These are phyloP conservation scores for Rhea pennata DNA, from an alignment of 2,113 vertebrate species.

Conservation along the genomic window DNA sequence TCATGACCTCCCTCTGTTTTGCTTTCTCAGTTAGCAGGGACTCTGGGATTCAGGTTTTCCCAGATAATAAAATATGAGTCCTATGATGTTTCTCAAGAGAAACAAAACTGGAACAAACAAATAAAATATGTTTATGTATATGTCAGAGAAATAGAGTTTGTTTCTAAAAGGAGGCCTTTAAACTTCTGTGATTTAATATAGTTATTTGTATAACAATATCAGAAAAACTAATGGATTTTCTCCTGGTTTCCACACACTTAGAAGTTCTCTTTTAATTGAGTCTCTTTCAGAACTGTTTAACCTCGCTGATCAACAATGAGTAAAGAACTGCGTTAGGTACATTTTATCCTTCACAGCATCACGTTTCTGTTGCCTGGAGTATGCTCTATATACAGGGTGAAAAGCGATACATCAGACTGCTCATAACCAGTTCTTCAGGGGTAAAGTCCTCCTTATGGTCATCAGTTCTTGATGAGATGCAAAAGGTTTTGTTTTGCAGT, in stretches of 20 bases:
- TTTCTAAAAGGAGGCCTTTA: neutral
- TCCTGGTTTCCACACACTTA: neutral
- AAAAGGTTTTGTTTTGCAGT: neutral
- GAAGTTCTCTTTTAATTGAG: neutral
- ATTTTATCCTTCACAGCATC: neutral
- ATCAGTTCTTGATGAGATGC: neutral
- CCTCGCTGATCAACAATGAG: neutral
- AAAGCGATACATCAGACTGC: neutral
- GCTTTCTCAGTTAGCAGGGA: neutral
- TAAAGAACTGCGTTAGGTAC: neutral
- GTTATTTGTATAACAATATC: neutral
- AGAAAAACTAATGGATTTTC: neutral
- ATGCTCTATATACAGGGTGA: neutral
- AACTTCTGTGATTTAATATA: neutral
- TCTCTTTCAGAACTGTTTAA: neutral
- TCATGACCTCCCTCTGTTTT: neutral
- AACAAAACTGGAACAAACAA: slow-evolving; percentile 1
- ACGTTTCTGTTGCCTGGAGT: neutral
- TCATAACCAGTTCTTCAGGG: neutral
- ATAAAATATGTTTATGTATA: neutral
- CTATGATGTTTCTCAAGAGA: neutral
- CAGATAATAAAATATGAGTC: neutral
- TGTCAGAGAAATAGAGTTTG: neutral
- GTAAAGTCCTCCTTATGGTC: neutral
- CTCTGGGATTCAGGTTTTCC: neutral